phyloP scores from a whole-genome alignment of 2,888 invertebrate species.

The Crioceris asparagi region DNA sequence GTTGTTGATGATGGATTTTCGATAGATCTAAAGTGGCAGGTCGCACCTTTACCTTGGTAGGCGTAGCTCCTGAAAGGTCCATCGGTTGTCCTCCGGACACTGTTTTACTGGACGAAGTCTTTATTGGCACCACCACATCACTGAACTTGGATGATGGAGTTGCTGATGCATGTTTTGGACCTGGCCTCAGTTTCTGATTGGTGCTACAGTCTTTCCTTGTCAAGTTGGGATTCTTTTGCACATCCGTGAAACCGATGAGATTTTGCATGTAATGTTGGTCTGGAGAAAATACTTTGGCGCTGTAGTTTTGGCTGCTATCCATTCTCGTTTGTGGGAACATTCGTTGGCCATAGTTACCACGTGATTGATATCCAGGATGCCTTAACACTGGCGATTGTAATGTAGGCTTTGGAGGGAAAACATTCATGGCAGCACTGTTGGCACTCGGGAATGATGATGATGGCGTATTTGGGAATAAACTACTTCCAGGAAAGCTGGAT shows the following conservation, averaged over 20 bases:
- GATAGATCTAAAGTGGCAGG: slow-evolving; percentile 38
- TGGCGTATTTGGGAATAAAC: slow-evolving; percentile 15
- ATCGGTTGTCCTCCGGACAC: slow-evolving; percentile 28
- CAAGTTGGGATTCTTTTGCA: slow-evolving; percentile 23
- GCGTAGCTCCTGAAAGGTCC: slow-evolving; percentile 35
- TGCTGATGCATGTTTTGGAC: no score
- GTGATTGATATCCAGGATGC: neutral
- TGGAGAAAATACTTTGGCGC: slow-evolving; percentile 1
- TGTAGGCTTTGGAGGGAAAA: no score
- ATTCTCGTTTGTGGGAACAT: slow-evolving; percentile 6
- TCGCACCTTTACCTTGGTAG: slow-evolving; percentile 36
- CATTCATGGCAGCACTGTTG: slow-evolving; percentile 25
- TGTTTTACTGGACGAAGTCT: slow-evolving; percentile 18
- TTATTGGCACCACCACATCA: slow-evolving; percentile 19
- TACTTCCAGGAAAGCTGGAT: slow-evolving; percentile 8
- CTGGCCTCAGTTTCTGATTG: no score
- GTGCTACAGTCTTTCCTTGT: no score
- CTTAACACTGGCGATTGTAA: slow-evolving; percentile 17
- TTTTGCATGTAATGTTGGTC: slow-evolving; percentile 17
- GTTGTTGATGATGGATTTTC: slow-evolving; percentile 30
- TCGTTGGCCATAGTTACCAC: neutral
- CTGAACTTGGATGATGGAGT: no score
- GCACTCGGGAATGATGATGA: slow-evolving; percentile 25
- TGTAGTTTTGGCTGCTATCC: slow-evolving; percentile 12
- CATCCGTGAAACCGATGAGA: slow-evolving; percentile 20